phyloP scores from a whole-genome alignment of 1,140 invertebrate species.

The Psilanteris sp. region DNA sequence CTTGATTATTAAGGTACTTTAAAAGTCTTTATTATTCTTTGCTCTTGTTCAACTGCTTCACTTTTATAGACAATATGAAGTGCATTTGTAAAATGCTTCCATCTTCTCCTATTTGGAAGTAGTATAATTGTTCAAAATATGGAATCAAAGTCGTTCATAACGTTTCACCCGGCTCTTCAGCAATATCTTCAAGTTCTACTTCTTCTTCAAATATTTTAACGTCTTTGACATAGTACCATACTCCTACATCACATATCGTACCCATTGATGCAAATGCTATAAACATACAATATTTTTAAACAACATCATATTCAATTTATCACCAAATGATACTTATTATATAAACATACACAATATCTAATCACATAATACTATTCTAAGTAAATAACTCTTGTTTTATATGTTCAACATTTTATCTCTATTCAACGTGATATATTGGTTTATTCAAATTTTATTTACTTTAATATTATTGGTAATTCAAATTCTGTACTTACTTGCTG shows the following conservation, averaged over 20 bases:
- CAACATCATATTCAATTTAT: no score
- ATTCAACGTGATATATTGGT: no score
- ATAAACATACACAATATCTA: no score
- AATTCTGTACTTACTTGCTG: conserved; percentile 80
- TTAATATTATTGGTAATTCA: no score
- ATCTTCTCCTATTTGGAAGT: conserved; percentile 41
- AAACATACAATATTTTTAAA: conserved; percentile 56
- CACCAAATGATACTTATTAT: no score
- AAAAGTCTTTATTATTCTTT: conserved; percentile 64
- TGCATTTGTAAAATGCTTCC: conserved; percentile 39
- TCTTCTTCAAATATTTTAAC: conserved; percentile 87
- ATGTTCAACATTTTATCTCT: no score
- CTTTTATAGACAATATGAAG: conserved; percentile 10
- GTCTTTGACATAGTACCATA: conserved; percentile 86
- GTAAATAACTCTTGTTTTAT: no score
- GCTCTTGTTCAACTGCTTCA: conserved; percentile 34
- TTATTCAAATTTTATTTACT: no score
- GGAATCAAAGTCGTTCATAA: conserved; percentile 61
- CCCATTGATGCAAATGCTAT: conserved; percentile 83
- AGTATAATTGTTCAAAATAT: conserved; percentile 22
- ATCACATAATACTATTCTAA: no score
- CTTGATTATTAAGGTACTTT: conserved; percentile 74
- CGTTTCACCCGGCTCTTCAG: conserved; percentile 73
- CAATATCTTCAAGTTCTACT: conserved; percentile 79
- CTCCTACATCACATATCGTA: conserved; percentile 83